Evolutionary conservation across 2,888 invertebrate species (phyloP).

Genomic region (Callosobruchus maculatus): DNA sequence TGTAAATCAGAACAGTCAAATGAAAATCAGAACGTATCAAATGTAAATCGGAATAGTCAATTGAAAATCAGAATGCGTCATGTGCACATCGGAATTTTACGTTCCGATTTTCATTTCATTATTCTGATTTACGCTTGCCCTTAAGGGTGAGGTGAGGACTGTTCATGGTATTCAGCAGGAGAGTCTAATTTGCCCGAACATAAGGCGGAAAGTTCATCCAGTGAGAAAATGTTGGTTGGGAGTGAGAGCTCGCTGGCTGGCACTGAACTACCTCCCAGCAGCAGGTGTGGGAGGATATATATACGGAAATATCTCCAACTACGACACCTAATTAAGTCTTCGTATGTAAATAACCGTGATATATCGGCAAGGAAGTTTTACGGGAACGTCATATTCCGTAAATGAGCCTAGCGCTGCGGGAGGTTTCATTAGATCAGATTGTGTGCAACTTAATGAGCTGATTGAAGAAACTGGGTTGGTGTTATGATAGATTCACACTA

Average conservation of each 20-base stretch:
- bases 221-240: slow-evolving; percentile 8
- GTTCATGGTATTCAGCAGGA: not conserved
- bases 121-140: no score
- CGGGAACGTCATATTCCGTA: slow-evolving; percentile 2
- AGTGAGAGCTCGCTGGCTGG: slow-evolving; percentile 1
- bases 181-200: not conserved
- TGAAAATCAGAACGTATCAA: no score
- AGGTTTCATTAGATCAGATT: not conserved
- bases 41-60: no score
- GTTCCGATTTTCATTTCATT: no score
- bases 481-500: not conserved
- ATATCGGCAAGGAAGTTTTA: slow-evolving; percentile 2
- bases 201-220: slow-evolving; percentile 11
- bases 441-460: not conserved
- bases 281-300: slow-evolving; percentile 12
- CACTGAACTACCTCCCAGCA: slow-evolving; percentile 1
- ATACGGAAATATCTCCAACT: slow-evolving; percentile 7
- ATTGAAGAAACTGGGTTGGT: not conserved
- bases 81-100: no score
- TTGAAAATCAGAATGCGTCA: no score
- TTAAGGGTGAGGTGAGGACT: no score
- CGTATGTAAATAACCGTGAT: slow-evolving; percentile 10
- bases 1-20: no score
- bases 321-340: slow-evolving; percentile 10
- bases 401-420: not conserved